Base-by-base conservation (phyloP, 2,113 vertebrate genomes). In the Orycteropus afer region DNA sequence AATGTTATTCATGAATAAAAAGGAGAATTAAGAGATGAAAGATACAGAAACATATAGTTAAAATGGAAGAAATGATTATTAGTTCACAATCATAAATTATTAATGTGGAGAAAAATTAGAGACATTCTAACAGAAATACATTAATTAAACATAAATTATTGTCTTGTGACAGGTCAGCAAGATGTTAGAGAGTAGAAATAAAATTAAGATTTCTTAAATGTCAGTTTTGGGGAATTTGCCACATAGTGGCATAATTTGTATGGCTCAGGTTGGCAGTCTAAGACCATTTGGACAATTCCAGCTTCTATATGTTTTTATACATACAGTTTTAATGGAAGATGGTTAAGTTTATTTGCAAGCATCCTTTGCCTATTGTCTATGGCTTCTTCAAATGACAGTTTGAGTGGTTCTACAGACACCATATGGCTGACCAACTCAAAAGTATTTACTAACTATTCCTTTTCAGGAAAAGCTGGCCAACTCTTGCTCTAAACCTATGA, bases 231-330 rank as follows among this genome's bases (percentile, higher is more conserved):
- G 9, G 3, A 32, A 76, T 86, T 77, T 47, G 34, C 1, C 42
- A 0, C 1, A 10, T 18, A 76, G 0, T 17, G 8, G 3, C 53
- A 45, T 2, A 63, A 15, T 20, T n/a, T 74, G 27, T 63, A 1
- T 37, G 3, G 71, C 63, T 84, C 8, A 2, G 7, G 1, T 69
- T 71, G 42, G 34, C 22, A 89, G 61, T 61, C 40, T 20, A 7
- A 34, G 1, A 0, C 5, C 49, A 0, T 4, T 40, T 8, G 32
- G 7, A 5, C 22, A 40, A 57, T 83, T 1, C 4, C 27, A 32
- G 3, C 76, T 7, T 47, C 23, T 45, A 3, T 37, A 23, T 85
- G 3, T 61, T 40, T 67, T 59, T 29, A 17, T 29, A 20, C 5
- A 2, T 17, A 13, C 5, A 57, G 32, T 55, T 86, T 82, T 23